phyloP scores from a whole-genome alignment of 2,113 vertebrate genomes.

The Pseudolaguvia tuberculata region DNA sequence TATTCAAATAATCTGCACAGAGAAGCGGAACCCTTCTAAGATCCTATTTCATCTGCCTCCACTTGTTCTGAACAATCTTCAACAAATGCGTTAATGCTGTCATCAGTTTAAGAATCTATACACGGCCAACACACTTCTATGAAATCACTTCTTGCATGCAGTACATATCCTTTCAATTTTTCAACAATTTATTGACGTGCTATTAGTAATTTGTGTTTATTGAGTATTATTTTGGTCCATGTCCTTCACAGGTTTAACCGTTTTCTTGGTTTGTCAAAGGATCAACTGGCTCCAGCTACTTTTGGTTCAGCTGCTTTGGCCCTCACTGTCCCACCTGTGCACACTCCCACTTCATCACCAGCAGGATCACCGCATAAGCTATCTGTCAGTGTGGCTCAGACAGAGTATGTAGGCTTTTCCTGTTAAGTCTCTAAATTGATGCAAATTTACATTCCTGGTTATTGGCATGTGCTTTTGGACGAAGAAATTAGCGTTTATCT shows the following conservation, averaged over 20 bases:
- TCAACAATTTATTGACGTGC: not conserved
- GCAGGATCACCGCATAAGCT: slow-evolving; percentile 49
- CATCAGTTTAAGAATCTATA: not conserved
- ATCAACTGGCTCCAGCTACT: slow-evolving; percentile 56
- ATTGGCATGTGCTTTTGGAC: no score
- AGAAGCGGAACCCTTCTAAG: not conserved
- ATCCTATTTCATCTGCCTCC: not conserved
- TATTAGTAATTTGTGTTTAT: not conserved
- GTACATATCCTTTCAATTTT: not conserved
- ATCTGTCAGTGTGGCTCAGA: slow-evolving; percentile 48
- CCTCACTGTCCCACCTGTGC: slow-evolving; percentile 15
- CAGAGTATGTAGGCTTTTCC: slow-evolving; percentile 57
- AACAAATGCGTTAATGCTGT: not conserved
- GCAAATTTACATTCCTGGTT: not conserved
- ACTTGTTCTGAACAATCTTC: not conserved
- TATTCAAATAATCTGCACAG: not conserved
- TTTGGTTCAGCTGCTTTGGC: slow-evolving; percentile 51
- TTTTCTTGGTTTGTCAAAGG: slow-evolving; percentile 65
- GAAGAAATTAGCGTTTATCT: no score
- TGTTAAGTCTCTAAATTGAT: not conserved
- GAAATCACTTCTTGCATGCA: not conserved
- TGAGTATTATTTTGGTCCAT: not conserved
- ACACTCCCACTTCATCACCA: slow-evolving; percentile 45
- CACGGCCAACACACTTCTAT: no score
- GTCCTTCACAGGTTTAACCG: slow-evolving; percentile 65